Percentiles rank a stretch among this genome's conserved stretches.
These are phyloP conservation scores for Serrognathus titanus DNA, from an alignment of 2,888 invertebrate genomes.

Conservation along the genomic window DNA sequence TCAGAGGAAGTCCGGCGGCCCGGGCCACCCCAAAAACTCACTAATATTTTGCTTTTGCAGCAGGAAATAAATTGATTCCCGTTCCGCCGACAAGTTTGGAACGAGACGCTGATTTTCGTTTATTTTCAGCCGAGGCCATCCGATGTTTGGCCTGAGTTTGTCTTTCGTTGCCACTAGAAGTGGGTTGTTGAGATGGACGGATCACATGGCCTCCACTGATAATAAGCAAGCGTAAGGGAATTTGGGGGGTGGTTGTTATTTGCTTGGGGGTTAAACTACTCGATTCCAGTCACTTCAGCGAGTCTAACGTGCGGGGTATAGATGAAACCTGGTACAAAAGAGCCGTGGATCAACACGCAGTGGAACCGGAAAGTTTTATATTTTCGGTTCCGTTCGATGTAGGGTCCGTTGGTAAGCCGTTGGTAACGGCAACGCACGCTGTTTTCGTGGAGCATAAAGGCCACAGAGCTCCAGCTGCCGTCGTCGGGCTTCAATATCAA, in stretches of 20 bases:
- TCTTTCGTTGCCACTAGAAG: slow-evolving; percentile 90
- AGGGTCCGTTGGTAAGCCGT: slow-evolving; percentile 52
- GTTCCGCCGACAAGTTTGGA: slow-evolving; percentile 6
- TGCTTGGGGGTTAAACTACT: neutral
- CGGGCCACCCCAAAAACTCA: neutral
- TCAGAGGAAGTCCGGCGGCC: neutral
- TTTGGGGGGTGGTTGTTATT: no score
- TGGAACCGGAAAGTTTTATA: slow-evolving; percentile 87
- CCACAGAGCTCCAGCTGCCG: slow-evolving; percentile 83
- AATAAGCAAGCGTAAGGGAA: slow-evolving; percentile 64
- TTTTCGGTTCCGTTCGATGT: slow-evolving; percentile 83
- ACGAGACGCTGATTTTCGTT: slow-evolving; percentile 12
- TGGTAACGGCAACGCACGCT: slow-evolving; percentile 88
- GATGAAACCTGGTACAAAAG: slow-evolving; percentile 89
- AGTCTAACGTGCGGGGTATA: slow-evolving; percentile 74
- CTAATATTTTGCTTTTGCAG: neutral
- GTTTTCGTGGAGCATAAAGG: slow-evolving; percentile 81
- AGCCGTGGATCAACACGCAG: slow-evolving; percentile 83
- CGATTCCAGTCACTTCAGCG: slow-evolving; percentile 71
- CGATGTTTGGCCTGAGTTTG: slow-evolving; percentile 79
- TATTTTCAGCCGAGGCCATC: slow-evolving; percentile 79
- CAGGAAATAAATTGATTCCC: neutral
- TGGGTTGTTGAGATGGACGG: slow-evolving; percentile 84
- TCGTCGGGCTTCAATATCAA: slow-evolving; percentile 87
- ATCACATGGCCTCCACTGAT: slow-evolving; percentile 60